Evolutionary conservation across 2,888 invertebrate species (phyloP), one percentile per base, ranked within the genome.

Genomic region (Yponomeuta cagnagella): DNA sequence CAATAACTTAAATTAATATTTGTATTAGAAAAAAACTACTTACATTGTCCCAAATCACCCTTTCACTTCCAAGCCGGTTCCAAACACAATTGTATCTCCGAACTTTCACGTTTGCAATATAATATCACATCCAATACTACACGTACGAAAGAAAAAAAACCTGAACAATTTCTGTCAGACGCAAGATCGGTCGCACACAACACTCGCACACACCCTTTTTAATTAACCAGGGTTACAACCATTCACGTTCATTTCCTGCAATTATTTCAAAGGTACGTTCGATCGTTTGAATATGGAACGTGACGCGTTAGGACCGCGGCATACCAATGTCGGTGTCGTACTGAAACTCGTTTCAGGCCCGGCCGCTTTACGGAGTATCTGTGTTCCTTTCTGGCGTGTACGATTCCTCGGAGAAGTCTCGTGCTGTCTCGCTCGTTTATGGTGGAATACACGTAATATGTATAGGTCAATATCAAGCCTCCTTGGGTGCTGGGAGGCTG

Each of bases 381-480:
- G 77, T 73, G 72, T 84, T 90, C 79, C 83, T 78, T 72, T 90
- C 82, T 58, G 70, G 67, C 86, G n/a, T 70, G 72, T 63, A 64
- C 43, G 72, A 75, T 73, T 77, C 76, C 73, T 72, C 74, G 75
- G 74, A 73, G 75, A 74, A 77, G 73, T 74, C 71, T 71, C 82
- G 65, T 71, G 75, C 72, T 71, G 64, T 89, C 90, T 79, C 84
- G 70, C 77, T 90, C 81, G 65, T 82, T 77, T 89, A 87, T 87
- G 86, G 89, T 88, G 90, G 85, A 83, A 85, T 87, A 82, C 86
- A 90, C 84, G 87, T 89, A 89, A 86, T 91, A 91, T 87, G 91
- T 91, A 91, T 91, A 91, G 91, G 91, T 91, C 91, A 91, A 91
- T 91, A 91, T 91, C 88, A 90, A 89, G 88, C 87, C 89, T 90